A percentile compares a stretch with the other conserved stretches of the same genome.
phyloP scores from a whole-genome alignment of 2,797 vertebrate genomes.

The Sebastes itinus region DNA sequence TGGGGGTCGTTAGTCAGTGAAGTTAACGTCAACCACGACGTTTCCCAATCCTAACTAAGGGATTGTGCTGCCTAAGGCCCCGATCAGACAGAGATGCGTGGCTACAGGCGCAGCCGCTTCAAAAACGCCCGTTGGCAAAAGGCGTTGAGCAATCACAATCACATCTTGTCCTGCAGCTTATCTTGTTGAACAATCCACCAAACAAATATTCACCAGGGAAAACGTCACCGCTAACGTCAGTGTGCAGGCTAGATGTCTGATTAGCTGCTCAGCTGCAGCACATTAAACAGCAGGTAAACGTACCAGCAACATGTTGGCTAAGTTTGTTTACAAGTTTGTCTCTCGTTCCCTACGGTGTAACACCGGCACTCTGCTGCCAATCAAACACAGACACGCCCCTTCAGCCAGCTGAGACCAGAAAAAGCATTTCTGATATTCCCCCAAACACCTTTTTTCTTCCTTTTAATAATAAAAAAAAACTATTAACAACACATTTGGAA shows the following conservation, averaged over 20 bases:
- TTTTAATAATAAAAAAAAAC: background rate
- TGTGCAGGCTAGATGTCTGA: background rate
- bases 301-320: background rate
- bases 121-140: too few species aligned
- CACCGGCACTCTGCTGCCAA: too few species aligned
- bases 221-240: background rate
- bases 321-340: background rate
- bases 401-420: background rate
- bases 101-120: too few species aligned
- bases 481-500: background rate
- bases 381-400: background rate
- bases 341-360: background rate
- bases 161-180: too few species aligned
- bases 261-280: background rate
- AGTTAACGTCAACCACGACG: too few species aligned
- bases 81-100: too few species aligned
- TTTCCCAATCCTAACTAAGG: too few species aligned
- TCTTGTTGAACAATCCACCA: background rate
- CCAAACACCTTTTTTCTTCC: background rate
- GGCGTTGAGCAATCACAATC: too few species aligned
- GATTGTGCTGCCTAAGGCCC: too few species aligned
- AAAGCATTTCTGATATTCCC: background rate
- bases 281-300: background rate
- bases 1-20: too few species aligned
- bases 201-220: background rate